phyloP scores from a whole-genome alignment of 2,113 vertebrate species.

The Sebastes fasciatus region DNA sequence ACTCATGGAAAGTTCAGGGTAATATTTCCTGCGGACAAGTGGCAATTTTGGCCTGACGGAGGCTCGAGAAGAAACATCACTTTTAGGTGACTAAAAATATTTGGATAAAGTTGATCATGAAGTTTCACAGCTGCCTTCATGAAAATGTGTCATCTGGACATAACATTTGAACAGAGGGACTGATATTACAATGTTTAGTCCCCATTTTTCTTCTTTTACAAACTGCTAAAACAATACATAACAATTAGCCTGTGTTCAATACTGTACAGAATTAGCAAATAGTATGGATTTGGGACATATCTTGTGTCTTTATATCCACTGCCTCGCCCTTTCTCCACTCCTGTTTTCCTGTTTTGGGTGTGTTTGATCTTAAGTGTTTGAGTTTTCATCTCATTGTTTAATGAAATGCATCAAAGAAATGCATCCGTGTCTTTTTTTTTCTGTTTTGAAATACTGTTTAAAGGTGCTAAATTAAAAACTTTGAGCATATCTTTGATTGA shows the following conservation, averaged over 20 bases:
- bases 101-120: background rate
- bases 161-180: no score
- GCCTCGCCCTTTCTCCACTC: no score
- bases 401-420: background rate
- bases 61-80: background rate
- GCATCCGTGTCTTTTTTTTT: no score
- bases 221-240: background rate
- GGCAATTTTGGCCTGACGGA: background rate
- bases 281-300: background rate
- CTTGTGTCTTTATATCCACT: background rate
- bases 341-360: no score
- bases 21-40: background rate
- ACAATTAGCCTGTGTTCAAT: background rate
- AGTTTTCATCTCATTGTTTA: background rate
- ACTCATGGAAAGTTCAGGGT: background rate
- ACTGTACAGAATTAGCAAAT: background rate
- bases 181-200: background rate
- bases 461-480: background rate
- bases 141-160: background rate
- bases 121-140: background rate
- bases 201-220: background rate
- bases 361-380: no score
- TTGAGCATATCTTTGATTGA: background rate
- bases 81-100: background rate
- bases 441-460: background rate